phyloP scores from a whole-genome alignment of 2,888 invertebrate genomes.

The Biston betularia region DNA sequence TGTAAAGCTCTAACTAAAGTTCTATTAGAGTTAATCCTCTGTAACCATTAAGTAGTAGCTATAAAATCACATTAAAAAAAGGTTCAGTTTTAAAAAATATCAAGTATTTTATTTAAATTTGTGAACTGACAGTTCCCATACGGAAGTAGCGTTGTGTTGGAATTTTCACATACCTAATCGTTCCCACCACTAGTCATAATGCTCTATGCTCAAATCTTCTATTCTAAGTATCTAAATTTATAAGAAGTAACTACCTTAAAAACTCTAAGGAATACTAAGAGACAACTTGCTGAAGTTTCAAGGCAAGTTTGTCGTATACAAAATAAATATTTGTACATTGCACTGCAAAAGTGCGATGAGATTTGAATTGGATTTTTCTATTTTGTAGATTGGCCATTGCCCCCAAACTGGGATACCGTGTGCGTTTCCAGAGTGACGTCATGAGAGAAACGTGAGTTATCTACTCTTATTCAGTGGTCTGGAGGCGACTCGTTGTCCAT shows the following conservation, averaged over 20 bases:
- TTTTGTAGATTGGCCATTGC: conserved; percentile 86
- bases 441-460: conserved; percentile 83
- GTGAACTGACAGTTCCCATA: no score
- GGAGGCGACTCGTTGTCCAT: conserved; percentile 58
- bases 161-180: no score
- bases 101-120: background rate
- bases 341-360: conserved; percentile 45
- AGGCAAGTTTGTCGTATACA: background rate
- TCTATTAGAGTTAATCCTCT: background rate
- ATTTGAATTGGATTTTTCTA: conserved; percentile 75
- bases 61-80: background rate
- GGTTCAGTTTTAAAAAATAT: no score
- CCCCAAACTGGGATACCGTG: conserved; percentile 84
- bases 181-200: no score
- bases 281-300: conserved; percentile 1
- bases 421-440: conserved; percentile 84
- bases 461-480: conserved; percentile 54
- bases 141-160: no score
- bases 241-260: background rate
- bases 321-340: conserved; percentile 1
- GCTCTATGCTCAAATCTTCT: no score
- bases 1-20: background rate
- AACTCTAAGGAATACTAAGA: no score
- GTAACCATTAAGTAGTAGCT: background rate
- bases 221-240: background rate